Evolutionary conservation across 2,113 vertebrate species (phyloP).

Genomic region (Tyrannus savana): DNA sequence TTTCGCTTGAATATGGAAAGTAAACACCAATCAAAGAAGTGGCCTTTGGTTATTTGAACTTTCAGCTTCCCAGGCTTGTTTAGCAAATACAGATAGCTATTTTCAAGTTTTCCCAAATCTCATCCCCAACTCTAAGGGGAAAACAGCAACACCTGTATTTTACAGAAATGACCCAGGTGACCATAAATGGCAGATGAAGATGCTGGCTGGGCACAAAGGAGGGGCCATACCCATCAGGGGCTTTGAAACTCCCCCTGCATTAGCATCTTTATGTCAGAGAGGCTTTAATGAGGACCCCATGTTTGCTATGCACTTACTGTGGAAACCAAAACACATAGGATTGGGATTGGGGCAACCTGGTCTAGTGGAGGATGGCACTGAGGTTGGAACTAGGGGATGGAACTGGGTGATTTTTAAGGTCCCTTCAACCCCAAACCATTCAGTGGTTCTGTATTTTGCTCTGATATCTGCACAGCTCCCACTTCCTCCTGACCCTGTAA

Average conservation of each 20-base stretch:
- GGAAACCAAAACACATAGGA: accelerated
- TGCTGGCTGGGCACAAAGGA: background rate
- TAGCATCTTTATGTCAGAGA: background rate
- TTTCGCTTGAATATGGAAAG: background rate
- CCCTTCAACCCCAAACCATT: background rate
- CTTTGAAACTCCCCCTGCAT: background rate
- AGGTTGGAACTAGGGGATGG: background rate
- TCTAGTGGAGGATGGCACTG: too few relatives aligned
- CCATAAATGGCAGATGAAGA: background rate
- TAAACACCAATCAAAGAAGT: background rate
- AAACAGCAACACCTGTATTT: background rate
- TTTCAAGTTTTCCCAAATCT: background rate
- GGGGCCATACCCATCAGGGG: too few relatives aligned
- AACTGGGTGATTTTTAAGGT: background rate
- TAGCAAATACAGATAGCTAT: background rate
- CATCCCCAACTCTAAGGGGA: background rate
- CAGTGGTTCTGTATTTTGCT: background rate
- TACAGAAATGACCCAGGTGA: background rate
- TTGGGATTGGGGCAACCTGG: background rate
- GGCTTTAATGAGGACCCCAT: background rate
- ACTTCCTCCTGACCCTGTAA: background rate
- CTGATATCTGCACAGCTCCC: background rate
- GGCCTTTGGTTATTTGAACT: background rate
- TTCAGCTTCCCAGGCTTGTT: background rate
- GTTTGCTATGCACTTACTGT: background rate